Conservation (phyloP, 2,113 vertebrate species). For the Periophthalmodon schlosseri region DNA sequence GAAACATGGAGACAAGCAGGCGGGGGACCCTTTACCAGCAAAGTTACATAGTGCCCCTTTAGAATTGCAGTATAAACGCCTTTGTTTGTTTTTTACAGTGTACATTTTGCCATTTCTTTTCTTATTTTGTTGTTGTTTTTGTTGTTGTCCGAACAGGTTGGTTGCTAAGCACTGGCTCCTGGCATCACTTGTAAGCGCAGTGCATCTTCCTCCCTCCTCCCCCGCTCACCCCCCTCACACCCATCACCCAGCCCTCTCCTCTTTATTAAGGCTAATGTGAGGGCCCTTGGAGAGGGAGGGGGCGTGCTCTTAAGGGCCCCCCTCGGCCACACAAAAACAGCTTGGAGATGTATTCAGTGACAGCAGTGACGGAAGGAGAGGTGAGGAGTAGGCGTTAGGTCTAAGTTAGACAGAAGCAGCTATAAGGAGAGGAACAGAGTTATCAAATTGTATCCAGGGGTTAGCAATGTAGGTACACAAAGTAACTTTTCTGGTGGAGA, state of each 20-base stretch:
- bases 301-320: slow-evolving; percentile 80
- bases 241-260: slow-evolving; percentile 66
- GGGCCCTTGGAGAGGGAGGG: slow-evolving; percentile 78
- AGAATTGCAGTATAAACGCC: too few species aligned
- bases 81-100: too few species aligned
- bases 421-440: too few species aligned
- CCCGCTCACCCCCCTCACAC: slow-evolving; percentile 36
- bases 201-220: slow-evolving; percentile 83
- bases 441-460: too few species aligned
- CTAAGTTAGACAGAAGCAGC: too few species aligned
- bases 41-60: too few species aligned
- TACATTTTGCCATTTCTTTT: slow-evolving; percentile 1
- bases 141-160: slow-evolving; percentile 65
- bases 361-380: too few species aligned
- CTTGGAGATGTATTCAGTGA: slow-evolving; percentile 81
- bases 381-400: too few species aligned
- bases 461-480: too few species aligned
- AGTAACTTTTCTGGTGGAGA: too few species aligned
- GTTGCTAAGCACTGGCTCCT: slow-evolving; percentile 80
- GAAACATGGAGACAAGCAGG: too few species aligned
- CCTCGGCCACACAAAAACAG: slow-evolving; percentile 83
- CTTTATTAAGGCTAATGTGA: slow-evolving; percentile 78
- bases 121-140: slow-evolving; percentile 46
- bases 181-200: slow-evolving; percentile 69
- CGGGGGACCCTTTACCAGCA: too few species aligned